phyloP scores from a whole-genome alignment of 2,113 vertebrate genomes.

The Cranoglanis bouderius region DNA sequence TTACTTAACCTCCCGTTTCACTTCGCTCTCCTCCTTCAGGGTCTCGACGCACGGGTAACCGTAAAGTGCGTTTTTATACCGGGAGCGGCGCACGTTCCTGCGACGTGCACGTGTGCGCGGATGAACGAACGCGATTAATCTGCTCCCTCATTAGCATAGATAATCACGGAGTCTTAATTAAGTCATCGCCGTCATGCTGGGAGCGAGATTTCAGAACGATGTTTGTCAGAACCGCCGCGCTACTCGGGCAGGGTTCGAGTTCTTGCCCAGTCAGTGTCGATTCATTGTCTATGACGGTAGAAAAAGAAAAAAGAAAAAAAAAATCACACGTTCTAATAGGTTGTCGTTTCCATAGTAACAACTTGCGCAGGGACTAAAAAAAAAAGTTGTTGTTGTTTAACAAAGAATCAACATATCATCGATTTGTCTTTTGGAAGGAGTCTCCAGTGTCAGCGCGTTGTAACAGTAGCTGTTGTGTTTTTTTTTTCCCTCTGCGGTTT shows the following conservation, averaged over 20 bases:
- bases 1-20: slow-evolving; percentile 23
- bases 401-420: neutral
- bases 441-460: neutral
- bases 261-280: neutral
- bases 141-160: slow-evolving; percentile 61
- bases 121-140: slow-evolving; percentile 60
- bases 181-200: slow-evolving; percentile 54
- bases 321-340: too few species aligned
- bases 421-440: neutral
- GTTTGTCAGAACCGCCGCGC: neutral
- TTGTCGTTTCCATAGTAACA: neutral
- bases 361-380: too few species aligned
- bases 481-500: too few species aligned
- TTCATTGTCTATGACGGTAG: neutral
- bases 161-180: slow-evolving; percentile 61
- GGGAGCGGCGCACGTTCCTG: slow-evolving; percentile 14
- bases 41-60: neutral
- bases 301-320: too few species aligned
- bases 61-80: slow-evolving; percentile 9
- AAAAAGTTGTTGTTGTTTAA: neutral
- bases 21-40: neutral
- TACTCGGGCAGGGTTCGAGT: neutral
- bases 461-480: too few species aligned
- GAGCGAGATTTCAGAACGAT: slow-evolving; percentile 34
- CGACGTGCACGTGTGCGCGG: slow-evolving; percentile 31